Evolutionary conservation across 2,888 invertebrate species (phyloP), one percentile per base, ranked within the genome.

Genomic region (Caenorhabditis sulstoni): DNA sequence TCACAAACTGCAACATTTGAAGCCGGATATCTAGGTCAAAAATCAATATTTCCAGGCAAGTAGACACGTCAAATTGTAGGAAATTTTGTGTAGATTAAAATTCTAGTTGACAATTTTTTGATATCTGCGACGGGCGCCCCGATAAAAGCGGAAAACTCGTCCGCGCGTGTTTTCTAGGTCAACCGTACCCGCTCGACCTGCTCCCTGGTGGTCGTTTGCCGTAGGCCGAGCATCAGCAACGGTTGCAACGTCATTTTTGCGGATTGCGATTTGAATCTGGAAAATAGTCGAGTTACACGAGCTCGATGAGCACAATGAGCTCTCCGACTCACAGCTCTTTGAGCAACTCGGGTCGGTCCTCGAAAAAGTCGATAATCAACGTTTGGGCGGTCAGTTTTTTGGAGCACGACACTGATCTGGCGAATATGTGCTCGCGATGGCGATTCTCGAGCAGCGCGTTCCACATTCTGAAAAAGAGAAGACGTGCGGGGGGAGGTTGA

Each of bases 381-480:
- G 53, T 50, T 7, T 67, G 16, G 8, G 22, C 23, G 9, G 49
- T 52, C 18, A 73, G 11, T 14, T 44, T 41, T 55, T 75, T 74
- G 2, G 74, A 74, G 47, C 74, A 79, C 1, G 49, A 18, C 2
- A 52, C 47, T 16, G 58, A 50, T 23, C 74, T 37, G 8, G 3
- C 5, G 1, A 23, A 14, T 0, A 79, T 18, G 41, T 61, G 65
- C 49, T 79, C 79, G 29, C 79, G 22, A 0, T 58, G 68, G n/a
- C 55, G 20, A 12, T 79, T 64, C 18, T 59, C 37, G 2, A 75
- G 7, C 55, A 79, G 35, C 16, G 22, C 8, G 22, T 35, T 20
- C 79, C 79, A 79, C 14, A 65, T 61, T 52, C 78, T 73, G 61
- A 41, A 78, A 66, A 29, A 66, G 12, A 39, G 9, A 5, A 14